Conservation (phyloP, 2,113 vertebrate species). For the Bufo bufo region DNA sequence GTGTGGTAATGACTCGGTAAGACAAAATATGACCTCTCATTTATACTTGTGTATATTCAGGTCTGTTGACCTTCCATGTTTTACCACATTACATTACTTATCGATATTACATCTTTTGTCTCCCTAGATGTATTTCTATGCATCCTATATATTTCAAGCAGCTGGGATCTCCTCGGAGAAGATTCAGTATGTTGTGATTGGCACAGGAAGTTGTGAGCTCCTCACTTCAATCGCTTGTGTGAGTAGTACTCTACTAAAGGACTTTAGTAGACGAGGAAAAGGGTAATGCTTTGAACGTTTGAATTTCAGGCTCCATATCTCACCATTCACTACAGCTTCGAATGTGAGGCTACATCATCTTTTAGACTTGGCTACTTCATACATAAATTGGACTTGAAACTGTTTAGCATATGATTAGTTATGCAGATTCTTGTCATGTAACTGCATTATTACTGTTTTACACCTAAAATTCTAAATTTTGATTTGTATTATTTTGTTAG, state of each 20-base stretch:
- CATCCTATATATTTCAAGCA: slow-evolving; percentile 82
- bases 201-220: slow-evolving; percentile 87
- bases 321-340: no score
- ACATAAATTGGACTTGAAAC: no score
- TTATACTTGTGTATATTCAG: neutral
- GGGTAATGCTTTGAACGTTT: no score
- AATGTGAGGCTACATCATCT: no score
- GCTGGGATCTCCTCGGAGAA: slow-evolving; percentile 78
- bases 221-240: slow-evolving; percentile 80
- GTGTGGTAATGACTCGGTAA: slow-evolving; percentile 86
- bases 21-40: slow-evolving; percentile 53
- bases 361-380: no score
- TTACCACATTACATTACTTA: neutral
- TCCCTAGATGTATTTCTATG: slow-evolving; percentile 86
- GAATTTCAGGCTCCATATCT: no score
- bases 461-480: no score
- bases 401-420: no score
- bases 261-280: no score
- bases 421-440: no score
- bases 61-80: neutral
- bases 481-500: no score
- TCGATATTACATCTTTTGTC: neutral
- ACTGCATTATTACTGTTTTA: no score
- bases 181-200: slow-evolving; percentile 83
- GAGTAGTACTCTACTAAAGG: slow-evolving; percentile 67